Evolutionary conservation across 2,888 invertebrate species (phyloP).

Genomic region (Xylota segnis): DNA sequence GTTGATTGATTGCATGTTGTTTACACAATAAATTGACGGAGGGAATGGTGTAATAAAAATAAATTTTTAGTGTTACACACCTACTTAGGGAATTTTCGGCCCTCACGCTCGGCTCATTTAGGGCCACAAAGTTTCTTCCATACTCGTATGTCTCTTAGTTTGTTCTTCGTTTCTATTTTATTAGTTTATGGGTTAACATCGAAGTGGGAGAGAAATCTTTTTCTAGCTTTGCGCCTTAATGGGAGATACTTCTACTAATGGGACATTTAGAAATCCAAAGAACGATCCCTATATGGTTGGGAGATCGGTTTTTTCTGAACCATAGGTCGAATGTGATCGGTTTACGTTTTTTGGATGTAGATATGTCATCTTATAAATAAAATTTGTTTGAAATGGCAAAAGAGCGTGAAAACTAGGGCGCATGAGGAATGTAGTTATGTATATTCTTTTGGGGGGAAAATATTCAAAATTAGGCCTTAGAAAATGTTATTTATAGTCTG

Average conservation of each 20-base stretch:
- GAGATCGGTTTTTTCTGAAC: constrained; percentile 24
- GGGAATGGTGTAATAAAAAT: constrained; percentile 75
- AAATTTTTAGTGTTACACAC: constrained; percentile 63
- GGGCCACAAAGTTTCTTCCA: constrained; percentile 48
- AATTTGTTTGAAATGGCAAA: constrained; percentile 41
- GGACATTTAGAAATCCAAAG: constrained; percentile 47
- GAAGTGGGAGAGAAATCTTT: constrained; percentile 68
- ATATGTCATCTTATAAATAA: constrained; percentile 58
- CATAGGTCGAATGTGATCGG: constrained; percentile 33
- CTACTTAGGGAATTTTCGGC: constrained; percentile 63
- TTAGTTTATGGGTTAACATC: constrained; percentile 63
- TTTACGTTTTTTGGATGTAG: constrained; percentile 12
- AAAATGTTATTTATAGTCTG: constrained; percentile 20
- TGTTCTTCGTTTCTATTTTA: constrained; percentile 41
- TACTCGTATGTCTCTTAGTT: constrained; percentile 44
- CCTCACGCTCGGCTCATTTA: constrained; percentile 17
- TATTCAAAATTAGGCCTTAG: constrained; percentile 23
- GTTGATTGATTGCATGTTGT: constrained; percentile 77
- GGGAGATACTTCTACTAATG: constrained; percentile 56
- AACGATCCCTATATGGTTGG: constrained; percentile 46
- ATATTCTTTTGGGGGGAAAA: not conserved
- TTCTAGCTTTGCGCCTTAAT: constrained; percentile 25
- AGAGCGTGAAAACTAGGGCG: constrained; percentile 71
- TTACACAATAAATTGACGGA: constrained; percentile 76
- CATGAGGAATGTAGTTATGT: constrained; percentile 14